A percentile compares a stretch with the other conserved stretches of the same genome.
Evolutionary conservation across 2,113 vertebrate species (phyloP).

Genomic region (Colinus virginianus): DNA sequence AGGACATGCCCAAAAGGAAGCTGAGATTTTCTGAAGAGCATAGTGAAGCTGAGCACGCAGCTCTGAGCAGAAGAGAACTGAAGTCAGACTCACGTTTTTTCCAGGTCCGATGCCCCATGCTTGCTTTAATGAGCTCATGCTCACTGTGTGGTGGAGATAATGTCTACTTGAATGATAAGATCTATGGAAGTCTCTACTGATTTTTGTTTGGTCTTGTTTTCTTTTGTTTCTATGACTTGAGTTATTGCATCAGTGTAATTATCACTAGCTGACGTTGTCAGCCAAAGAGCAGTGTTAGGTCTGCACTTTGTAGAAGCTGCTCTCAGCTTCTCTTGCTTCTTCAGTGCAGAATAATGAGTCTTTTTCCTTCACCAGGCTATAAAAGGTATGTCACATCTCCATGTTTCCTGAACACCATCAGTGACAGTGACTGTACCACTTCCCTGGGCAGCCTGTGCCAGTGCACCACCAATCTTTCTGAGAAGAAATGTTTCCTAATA

Average conservation of each 20-base stretch:
- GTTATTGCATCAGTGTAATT: neutral
- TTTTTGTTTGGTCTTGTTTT: neutral
- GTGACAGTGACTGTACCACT: too few relatives aligned
- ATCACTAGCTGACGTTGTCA: neutral
- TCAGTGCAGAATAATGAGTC: conserved; percentile 19
- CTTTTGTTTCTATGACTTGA: neutral
- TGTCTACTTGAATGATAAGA: neutral
- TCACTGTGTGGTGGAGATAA: fast-evolving
- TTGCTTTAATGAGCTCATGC: neutral
- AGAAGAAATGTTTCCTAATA: too few relatives aligned
- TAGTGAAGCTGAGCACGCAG: neutral
- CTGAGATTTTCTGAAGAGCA: neutral
- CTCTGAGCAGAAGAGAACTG: neutral
- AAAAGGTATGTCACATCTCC: neutral
- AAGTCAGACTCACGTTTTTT: neutral
- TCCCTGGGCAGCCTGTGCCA: too few relatives aligned
- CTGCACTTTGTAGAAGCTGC: conserved; percentile 23
- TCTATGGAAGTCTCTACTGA: neutral
- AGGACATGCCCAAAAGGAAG: neutral
- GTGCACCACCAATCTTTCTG: too few relatives aligned
- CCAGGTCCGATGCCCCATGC: neutral
- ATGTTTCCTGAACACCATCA: too few relatives aligned
- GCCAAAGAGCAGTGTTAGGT: neutral
- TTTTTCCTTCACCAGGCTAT: conserved; percentile 5
- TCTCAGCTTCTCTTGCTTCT: neutral